phyloP scores from a whole-genome alignment of 2,888 invertebrate genomes.

The Clanis bilineata region DNA sequence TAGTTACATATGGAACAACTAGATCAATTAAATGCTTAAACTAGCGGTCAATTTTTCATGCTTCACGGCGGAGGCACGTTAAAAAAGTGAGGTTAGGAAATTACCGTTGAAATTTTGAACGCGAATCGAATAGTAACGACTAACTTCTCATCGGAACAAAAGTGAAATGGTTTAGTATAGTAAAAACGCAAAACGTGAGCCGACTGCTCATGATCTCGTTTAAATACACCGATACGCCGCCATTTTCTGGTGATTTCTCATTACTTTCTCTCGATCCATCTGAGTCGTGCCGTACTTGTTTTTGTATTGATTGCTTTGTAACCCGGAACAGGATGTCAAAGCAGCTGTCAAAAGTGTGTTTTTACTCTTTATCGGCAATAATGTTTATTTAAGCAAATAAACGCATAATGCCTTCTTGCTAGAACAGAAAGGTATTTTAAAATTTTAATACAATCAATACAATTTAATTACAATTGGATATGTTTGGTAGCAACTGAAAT shows the following conservation, averaged over 20 bases:
- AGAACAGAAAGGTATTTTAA: too few relatives aligned
- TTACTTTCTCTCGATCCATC: slow-evolving; percentile 17
- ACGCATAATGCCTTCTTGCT: too few relatives aligned
- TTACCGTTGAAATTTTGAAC: slow-evolving; percentile 17
- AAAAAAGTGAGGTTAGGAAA: slow-evolving; percentile 16
- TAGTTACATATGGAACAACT: background rate
- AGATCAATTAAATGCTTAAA: slow-evolving; percentile 1
- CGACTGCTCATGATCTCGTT: slow-evolving; percentile 11
- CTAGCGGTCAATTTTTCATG: slow-evolving; percentile 12
- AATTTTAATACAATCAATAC: too few relatives aligned
- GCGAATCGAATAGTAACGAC: slow-evolving; percentile 19
- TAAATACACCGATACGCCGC: background rate
- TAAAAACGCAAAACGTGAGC: slow-evolving; percentile 18
- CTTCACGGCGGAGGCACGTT: background rate
- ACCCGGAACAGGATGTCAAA: background rate
- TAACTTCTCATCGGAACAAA: slow-evolving; percentile 20
- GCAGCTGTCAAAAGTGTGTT: too few relatives aligned
- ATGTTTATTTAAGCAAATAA: too few relatives aligned
- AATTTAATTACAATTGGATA: too few relatives aligned
- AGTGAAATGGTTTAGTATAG: slow-evolving; percentile 19
- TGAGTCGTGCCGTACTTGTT: slow-evolving; percentile 2
- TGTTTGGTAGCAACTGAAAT: too few relatives aligned
- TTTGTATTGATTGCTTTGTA: background rate
- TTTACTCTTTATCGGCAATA: too few relatives aligned
- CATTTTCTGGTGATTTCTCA: slow-evolving; percentile 17